Base-by-base conservation (phyloP, 1,140 invertebrate species). In the Eriocheir sinensis region DNA sequence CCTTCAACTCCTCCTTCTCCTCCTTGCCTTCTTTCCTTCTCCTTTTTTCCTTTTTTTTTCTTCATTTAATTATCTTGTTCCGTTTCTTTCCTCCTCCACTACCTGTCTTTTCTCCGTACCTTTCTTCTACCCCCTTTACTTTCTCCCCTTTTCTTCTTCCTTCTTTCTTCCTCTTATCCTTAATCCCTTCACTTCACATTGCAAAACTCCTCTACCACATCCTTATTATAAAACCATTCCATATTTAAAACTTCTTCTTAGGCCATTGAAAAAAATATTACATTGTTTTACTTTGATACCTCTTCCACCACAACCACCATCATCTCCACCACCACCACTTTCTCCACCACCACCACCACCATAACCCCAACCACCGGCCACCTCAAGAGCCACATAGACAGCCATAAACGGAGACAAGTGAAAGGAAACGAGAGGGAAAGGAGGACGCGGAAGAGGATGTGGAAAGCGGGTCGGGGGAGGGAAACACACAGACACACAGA, bases 381-480 rank as follows among this genome's bases (percentile, higher is more conserved):
- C n/a, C 60, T 21, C 21, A 72, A 72, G 60, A 72, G 60, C 21
- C 60, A 72, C 60, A n/a, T 72, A 72, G 6, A 72, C 60, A 53
- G 6, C 60, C 60, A n/a, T 72, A n/a, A 72, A 21, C 27, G 60
- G 60, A 72, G 83, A 36, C 34, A 86, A 86, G 83, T 86, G 40
- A 41, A 41, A 41, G 40, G 83, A 86, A 41, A 36, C 27, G 83
- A 86, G 17, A 86, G 83, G 83, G 34, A 86, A 86, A 86, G 83
- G 83, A 86, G 83, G 83, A 34, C 34, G 21, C 40, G 27, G 34
- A 32, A 72, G 6, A 41, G 15, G 83, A 27, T 40, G 40, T 6
- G 40, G 40, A 41, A 41, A 41, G 8, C 36, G 83, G 40, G 83
- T 15, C 21, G 40, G 27, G 34, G 21, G 9, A 40, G 81, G 32